Conservation (phyloP, 2,113 vertebrate species). For the Passer domesticus region DNA sequence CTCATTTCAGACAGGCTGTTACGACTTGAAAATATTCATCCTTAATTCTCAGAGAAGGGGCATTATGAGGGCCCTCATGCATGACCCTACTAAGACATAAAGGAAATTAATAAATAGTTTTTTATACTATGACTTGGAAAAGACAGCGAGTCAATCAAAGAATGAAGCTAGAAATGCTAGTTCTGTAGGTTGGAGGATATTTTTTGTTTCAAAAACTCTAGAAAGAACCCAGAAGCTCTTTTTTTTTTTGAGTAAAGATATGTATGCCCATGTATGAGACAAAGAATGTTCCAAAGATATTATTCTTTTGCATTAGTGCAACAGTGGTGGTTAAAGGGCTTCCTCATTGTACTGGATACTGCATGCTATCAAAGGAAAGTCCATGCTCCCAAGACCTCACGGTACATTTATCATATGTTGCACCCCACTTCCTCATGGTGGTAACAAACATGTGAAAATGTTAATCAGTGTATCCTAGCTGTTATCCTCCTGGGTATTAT, state of each 20-base stretch:
- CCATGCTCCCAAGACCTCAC: background rate
- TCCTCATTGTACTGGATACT: background rate
- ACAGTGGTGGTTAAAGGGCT: background rate
- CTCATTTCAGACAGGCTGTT: background rate
- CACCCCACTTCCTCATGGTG: background rate
- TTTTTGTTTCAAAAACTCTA: background rate
- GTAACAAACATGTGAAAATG: background rate
- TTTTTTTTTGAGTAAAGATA: background rate
- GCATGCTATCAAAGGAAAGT: background rate
- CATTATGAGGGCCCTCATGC: background rate
- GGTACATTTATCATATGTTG: background rate
- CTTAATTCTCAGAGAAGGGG: background rate
- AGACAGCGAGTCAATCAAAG: background rate
- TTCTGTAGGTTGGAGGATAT: background rate
- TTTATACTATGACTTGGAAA: background rate
- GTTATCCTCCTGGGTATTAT: background rate
- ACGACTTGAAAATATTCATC: background rate
- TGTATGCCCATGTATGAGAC: background rate
- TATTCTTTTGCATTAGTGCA: background rate
- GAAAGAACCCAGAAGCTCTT: background rate
- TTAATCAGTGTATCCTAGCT: background rate
- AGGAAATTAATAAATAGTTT: background rate
- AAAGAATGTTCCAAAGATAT: background rate
- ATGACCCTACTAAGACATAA: background rate
- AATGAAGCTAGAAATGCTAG: background rate